Conservation (phyloP, 2,797 vertebrate genomes). For the Naso thynnoides region DNA sequence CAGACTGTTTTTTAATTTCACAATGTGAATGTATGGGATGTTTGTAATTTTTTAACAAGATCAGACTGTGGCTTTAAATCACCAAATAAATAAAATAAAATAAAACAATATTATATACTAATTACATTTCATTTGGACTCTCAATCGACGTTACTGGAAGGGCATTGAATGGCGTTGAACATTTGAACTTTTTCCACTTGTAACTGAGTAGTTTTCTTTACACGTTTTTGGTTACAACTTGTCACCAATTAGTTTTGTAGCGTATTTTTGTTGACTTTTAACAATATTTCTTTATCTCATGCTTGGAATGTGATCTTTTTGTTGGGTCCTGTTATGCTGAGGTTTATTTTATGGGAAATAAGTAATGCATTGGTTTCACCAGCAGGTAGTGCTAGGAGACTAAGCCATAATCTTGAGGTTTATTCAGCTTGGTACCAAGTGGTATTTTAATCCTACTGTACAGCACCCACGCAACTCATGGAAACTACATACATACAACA, state of each 20-base stretch:
- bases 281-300: not conserved
- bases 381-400: slow-evolving; percentile 72
- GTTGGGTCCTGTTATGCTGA: not conserved
- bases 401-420: slow-evolving; percentile 29
- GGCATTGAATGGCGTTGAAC: not conserved
- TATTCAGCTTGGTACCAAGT: not conserved
- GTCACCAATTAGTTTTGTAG: not conserved
- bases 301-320: not conserved
- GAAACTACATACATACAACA: slow-evolving; percentile 19
- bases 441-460: not conserved
- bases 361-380: slow-evolving; percentile 53
- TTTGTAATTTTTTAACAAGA: slow-evolving; percentile 84
- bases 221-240: slow-evolving; percentile 7
- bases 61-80: slow-evolving; percentile 89
- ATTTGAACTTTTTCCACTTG: not conserved
- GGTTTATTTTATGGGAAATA: not conserved
- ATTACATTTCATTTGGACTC: slow-evolving; percentile 14
- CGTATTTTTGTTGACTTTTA: not conserved
- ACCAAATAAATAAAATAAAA: slow-evolving; percentile 94
- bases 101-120: slow-evolving; percentile 58
- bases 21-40: slow-evolving; percentile 93
- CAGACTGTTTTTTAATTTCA: slow-evolving; percentile 85
- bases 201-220: not conserved
- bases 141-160: not conserved
- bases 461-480: not conserved